Evolutionary conservation across 2,113 vertebrate species (phyloP), one percentile per base, ranked within the genome.

Genomic region (Chaetops frenatus): DNA sequence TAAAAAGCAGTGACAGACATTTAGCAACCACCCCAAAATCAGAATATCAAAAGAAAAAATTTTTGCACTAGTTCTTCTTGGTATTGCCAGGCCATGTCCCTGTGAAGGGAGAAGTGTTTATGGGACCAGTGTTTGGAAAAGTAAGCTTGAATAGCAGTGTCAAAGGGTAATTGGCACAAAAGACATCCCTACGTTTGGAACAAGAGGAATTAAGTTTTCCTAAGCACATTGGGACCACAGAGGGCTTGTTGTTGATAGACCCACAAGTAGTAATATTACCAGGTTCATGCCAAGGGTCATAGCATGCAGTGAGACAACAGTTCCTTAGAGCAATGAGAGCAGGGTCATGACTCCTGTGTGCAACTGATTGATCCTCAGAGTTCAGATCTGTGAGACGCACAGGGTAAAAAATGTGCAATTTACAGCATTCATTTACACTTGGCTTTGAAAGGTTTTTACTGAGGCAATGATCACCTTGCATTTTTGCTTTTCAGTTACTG

Each of bases 131-230:
- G 51, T 94, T 94, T 67, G 70, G 77, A 90, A 86, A 95, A 78
- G 60, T 48, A 94, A 90, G 88, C 67, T 61, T 79, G 71, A 94
- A 86, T 47, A 86, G 82, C 57, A 54, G 38, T 66, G 92, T 87
- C 81, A 92, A 92, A 94, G 95, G 88, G 48, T 89, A 90, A 58
- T 80, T 81, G 92, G 83, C 88, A 94, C 84, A 88, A 92, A 94
- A 94, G 88, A 94, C 92, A 97, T 40, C 69, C 53, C 61, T 85
- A 92, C 64, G 24, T 92, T 91, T 91, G 70, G 91, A 77, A 78
- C 84, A 92, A 85, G 88, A 94, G 83, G 87, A 95, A 96, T 89
- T 64, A 92, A 81, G 92, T 86, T 95, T 91, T 82, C 80, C 70
- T 86, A 91, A 88, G 91, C 95, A 94, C 90, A 66, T 65, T 86